Evolutionary conservation across 2,888 invertebrate species (phyloP).

Genomic region (Alviniconcha strummeri): DNA sequence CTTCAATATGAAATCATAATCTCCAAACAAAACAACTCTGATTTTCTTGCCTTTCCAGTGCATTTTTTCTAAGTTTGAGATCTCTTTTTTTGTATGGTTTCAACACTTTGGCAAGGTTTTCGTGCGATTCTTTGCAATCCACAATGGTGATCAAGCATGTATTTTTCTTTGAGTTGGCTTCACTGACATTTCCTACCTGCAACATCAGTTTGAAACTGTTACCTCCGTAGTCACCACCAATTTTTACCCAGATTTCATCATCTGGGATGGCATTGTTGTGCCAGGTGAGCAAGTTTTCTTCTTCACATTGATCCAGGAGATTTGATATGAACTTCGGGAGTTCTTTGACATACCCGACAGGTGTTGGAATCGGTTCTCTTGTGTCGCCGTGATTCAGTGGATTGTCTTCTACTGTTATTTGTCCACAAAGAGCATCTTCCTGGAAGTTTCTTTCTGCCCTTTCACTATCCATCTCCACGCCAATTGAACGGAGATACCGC

Average conservation of each 20-base stretch:
- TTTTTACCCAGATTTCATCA: no score
- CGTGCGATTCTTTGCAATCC: no score
- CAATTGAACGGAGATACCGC: neutral
- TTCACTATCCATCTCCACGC: neutral
- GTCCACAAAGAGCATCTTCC: neutral
- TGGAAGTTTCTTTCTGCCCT: neutral
- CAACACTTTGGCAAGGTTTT: no score
- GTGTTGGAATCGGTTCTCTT: neutral
- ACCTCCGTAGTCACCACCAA: no score
- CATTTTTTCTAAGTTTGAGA: no score
- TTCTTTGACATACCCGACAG: neutral
- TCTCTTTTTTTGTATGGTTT: no score
- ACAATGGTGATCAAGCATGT: constrained; percentile 10
- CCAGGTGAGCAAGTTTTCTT: no score
- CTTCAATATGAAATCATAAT: neutral
- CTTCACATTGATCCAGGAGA: no score
- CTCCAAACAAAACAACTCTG: neutral
- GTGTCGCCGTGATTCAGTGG: neutral
- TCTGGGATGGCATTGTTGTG: no score
- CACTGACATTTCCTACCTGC: neutral
- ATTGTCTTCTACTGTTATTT: neutral
- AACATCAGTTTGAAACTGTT: constrained; percentile 2
- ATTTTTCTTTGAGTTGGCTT: constrained; percentile 8
- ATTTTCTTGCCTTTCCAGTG: no score
- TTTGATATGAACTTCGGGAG: no score